Base-by-base conservation (phyloP, 2,113 vertebrate species). In the Zosterops lateralis region DNA sequence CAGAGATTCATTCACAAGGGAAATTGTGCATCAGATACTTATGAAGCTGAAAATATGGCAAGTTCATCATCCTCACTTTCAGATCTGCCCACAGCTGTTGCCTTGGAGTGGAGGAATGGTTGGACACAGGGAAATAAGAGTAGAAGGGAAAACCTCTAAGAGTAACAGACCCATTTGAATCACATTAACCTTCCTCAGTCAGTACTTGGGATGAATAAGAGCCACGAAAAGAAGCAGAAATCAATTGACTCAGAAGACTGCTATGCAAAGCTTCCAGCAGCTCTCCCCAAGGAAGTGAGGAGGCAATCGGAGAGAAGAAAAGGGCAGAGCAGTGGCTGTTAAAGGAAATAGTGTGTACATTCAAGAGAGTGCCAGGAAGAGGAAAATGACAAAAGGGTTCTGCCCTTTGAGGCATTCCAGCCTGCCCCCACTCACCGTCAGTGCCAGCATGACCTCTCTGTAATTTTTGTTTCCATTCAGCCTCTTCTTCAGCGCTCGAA, bases 381-480 rank as follows among this genome's bases (percentile, higher is more conserved):
- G 80, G 56, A 67, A 83, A 90, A 89, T 12, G 61, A 77, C 79
- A 86, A 87, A 92, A 96, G 76, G 57, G 53, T 60, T 92, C 68
- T 93, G 91, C 75, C 88, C 87, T 94, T 92, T 68, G 61, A 82
- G 74, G 86, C 84, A 86, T 73, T 78, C 83, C 87, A 80, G 76
- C 44, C 79, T 83, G 73, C 51, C 75, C 50, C 81, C 50, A 97
- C 99, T 99, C 96, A 99, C 99, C 61, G 99, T 99, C 95, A 99
- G 97, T 1, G 99, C 98, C 96, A 99, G 95, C 99, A 99, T 99
- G 94, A 99, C 99, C 93, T 99, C 99, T 88, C 98, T 98, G 94
- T 99, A 99, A 97, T 99, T 99, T 95, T 98, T 98, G 97, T 99
- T 99, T 84, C 99, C 99, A 36, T 98, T 99, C 80, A 99, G 98